Base-by-base conservation (phyloP, 2,888 invertebrate genomes). In the Tanaodytes sp. region DNA sequence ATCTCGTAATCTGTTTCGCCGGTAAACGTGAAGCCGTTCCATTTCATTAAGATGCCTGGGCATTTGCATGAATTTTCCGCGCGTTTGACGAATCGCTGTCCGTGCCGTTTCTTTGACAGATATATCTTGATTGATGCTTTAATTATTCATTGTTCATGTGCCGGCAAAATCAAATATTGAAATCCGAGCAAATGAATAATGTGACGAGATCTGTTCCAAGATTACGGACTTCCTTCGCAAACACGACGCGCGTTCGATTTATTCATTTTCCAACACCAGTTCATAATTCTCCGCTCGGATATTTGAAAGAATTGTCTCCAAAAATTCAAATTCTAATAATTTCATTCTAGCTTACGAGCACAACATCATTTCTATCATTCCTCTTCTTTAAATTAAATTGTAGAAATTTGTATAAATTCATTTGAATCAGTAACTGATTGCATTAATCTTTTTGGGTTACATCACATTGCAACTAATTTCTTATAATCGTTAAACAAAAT, bases 21-120 rank as follows among this genome's bases (percentile, higher is more conserved):
- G 30, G 30, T 49, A 64, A 64, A 64, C 51, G 64, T 57, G 57
- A 55, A 55, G n/a, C 16, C 48, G 55, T 55, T 52, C 55, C 43
- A 57, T 64, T 57, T 64, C 57, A 57, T 64, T 64, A 64, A 43
- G 27, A 55, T 49, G 48, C 48, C 36, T 36, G n/a, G 37, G n/a
- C 49, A 40, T 55, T 54, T 49, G 63, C 49, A 49, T 57, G 48
- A 36, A 49, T 49, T 64, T 55, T 64, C 43, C 64, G 57, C 37
- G 40, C 63, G 36, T 20, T 51, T 57, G 49, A 49, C 57, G 57
- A 64, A 64, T 64, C 64, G 49, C 19, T 42, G 43, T 37, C 30
- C 43, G 43, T 37, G 49, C 43, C 42, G 16, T 33, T 49, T 57
- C 49, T 55, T 51, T 51, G 55, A 57, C 55, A 57, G 49, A 36